Evolutionary conservation across 2,113 vertebrate genomes (phyloP), one percentile per base, ranked within the genome.

Genomic region (Gobiocypris rarus): DNA sequence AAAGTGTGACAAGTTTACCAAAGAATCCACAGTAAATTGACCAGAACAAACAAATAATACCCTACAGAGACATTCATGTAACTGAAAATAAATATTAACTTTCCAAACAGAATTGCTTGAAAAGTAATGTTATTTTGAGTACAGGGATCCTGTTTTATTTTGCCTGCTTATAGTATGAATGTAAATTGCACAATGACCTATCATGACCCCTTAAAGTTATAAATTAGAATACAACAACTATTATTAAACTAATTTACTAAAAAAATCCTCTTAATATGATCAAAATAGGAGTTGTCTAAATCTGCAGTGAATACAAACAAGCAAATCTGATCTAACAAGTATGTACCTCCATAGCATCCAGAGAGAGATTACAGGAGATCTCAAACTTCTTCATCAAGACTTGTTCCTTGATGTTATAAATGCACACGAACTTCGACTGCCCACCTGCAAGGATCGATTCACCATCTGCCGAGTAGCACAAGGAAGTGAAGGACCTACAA

Each of bases 381-480:
- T 99, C 97, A 71, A 99, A 99, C 90, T 96, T 98, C 94, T 98
- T 99, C 91, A 96, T 90, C 61, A 99, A 96, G 87, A 99, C 95
- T 92, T 98, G 97, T 88, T 98, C 97, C 38, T 90, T 92, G 75
- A 97, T 65, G 0, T 97, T 96, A 91, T 99, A 99, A 87, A 99
- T 97, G 91, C 98, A 99, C 85, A 99, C 97, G 28, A 96, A 98
- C 88, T 94, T 97, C 85, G 98, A 99, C 89, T 95, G 94, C 4
- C 98, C 98, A 13, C 97, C 98, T 0, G 96, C 97, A 90, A 99
- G 87, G 77, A 99, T 70, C 0, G 94, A 96, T 54, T 96, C 94
- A 4, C 98, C 98, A 5, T 99, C 97, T 1, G 98, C 98, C 0
- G 98, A 97, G 90, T 99, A 99, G 89, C 98, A 99, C 54, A 99